These are phyloP conservation scores for Drosophila sproati DNA, from an alignment of 1,140 invertebrate genomes.

Conservation along the genomic window DNA sequence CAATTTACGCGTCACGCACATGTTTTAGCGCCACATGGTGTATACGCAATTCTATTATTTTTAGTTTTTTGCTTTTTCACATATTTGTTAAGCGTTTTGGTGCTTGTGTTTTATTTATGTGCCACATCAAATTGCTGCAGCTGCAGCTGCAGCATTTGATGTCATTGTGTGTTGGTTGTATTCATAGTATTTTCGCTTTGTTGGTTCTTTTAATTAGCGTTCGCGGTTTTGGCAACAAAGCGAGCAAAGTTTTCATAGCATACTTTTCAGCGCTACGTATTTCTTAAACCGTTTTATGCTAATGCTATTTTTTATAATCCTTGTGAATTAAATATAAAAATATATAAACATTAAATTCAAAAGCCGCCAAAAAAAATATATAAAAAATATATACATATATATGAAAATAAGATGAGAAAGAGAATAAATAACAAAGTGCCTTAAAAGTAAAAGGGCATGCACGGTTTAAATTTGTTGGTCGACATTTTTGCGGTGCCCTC, in stretches of 20 bases:
- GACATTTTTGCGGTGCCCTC: constrained; percentile 62
- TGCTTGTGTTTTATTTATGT: constrained; percentile 4
- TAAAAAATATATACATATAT: background rate
- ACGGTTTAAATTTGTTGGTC: constrained; percentile 64
- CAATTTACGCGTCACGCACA: constrained; percentile 69
- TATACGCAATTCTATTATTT: constrained; percentile 58
- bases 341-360: constrained; percentile 58
- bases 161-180: constrained; percentile 18
- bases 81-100: background rate
- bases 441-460: constrained; percentile 56
- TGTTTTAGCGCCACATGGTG: constrained; percentile 51
- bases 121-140: constrained; percentile 22
- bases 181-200: constrained; percentile 46
- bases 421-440: constrained; percentile 59
- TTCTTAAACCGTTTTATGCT: constrained; percentile 63
- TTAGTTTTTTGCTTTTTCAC: constrained; percentile 8
- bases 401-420: background rate
- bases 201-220: constrained; percentile 78
- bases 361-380: constrained; percentile 21
- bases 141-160: constrained; percentile 4
- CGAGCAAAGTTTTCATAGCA: constrained; percentile 43
- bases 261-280: constrained; percentile 44
- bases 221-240: constrained; percentile 49
- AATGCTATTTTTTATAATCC: constrained; percentile 48
- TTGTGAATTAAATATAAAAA: constrained; percentile 47